Percentiles rank a stretch among this genome's conserved stretches.
phyloP scores from a whole-genome alignment of 2,113 vertebrate genomes.

The Rostratula benghalensis region DNA sequence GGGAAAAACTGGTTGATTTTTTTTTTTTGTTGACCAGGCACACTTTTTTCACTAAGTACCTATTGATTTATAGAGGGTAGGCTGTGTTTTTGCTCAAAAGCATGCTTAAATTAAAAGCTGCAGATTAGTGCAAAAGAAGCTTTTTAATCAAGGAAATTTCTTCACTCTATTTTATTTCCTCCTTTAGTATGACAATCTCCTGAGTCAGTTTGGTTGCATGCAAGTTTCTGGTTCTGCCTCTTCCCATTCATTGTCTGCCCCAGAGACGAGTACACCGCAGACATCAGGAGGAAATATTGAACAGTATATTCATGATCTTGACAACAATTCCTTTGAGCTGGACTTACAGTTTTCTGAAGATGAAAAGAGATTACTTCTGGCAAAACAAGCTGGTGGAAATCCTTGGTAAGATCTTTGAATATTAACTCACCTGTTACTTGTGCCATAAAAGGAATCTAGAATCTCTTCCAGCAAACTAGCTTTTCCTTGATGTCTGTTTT shows the following conservation, averaged over 20 bases:
- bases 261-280: constrained; percentile 78
- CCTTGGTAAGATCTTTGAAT: constrained; percentile 84
- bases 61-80: not conserved
- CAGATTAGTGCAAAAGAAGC: not conserved
- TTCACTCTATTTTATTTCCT: constrained; percentile 15
- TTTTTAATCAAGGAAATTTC: not conserved
- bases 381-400: constrained; percentile 94
- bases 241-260: constrained; percentile 82
- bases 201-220: constrained; percentile 99
- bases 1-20: not conserved
- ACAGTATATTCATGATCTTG: constrained; percentile 97
- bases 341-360: constrained; percentile 96
- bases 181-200: constrained; percentile 93
- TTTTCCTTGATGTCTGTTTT: not conserved
- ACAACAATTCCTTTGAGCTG: constrained; percentile 97
- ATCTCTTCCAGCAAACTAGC: not conserved
- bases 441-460: not conserved
- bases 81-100: not conserved
- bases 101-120: not conserved
- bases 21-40: not conserved
- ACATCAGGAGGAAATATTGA: constrained; percentile 93
- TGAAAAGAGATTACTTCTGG: constrained; percentile 91
- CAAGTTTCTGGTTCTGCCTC: constrained; percentile 91
- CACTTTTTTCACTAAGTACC: not conserved
- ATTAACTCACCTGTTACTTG: not conserved